A percentile compares a stretch with the other conserved stretches of the same genome.
These are phyloP conservation scores for Callinectes sapidus DNA, from an alignment of 2,888 invertebrate species.

Conservation along the genomic window DNA sequence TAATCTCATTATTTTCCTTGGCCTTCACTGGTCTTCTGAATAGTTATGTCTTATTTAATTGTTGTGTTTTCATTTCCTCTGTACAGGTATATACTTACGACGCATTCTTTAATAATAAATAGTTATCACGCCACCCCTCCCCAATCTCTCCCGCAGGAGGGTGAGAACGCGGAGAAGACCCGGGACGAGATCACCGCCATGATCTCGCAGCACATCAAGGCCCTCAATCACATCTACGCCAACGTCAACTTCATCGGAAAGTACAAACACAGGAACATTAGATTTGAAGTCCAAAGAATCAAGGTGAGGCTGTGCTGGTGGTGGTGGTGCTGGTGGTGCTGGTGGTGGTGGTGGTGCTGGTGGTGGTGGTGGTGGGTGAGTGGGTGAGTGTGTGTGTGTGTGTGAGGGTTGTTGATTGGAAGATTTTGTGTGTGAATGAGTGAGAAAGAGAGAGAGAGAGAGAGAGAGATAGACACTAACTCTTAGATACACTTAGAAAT, in stretches of 20 bases:
- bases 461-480: too few species aligned
- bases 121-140: too few species aligned
- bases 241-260: slow-evolving; percentile 94
- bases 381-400: not conserved
- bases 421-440: not conserved
- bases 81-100: too few species aligned
- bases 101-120: too few species aligned
- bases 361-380: not conserved
- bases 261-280: slow-evolving; percentile 87
- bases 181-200: slow-evolving; percentile 97
- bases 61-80: too few species aligned
- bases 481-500: too few species aligned
- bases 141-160: slow-evolving; percentile 68
- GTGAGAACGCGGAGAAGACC: slow-evolving; percentile 84
- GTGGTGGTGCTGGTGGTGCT: not conserved
- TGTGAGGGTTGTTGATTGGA: not conserved
- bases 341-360: not conserved
- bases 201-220: slow-evolving; percentile 98
- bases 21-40: too few species aligned
- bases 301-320: slow-evolving; percentile 78
- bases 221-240: slow-evolving; percentile 97
- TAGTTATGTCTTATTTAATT: too few species aligned
- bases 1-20: too few species aligned
- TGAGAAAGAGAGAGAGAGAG: too few species aligned
- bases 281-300: slow-evolving; percentile 95